Base-by-base conservation (phyloP, 2,113 vertebrate genomes). In the Neotragus moschatus region DNA sequence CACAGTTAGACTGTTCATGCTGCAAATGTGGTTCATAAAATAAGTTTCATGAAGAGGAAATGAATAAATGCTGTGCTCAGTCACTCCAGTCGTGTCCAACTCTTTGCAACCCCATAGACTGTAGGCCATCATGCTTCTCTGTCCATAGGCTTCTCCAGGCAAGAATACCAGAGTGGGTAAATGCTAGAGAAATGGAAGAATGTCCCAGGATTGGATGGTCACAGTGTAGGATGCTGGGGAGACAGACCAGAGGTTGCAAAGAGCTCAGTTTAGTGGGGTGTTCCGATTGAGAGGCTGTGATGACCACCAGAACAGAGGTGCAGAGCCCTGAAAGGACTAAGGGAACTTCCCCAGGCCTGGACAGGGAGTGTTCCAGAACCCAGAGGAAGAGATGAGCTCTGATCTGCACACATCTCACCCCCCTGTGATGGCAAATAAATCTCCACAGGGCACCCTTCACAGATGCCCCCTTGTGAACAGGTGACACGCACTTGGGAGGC, bases 181-280 rank as follows among this genome's bases (percentile, higher is more conserved):
- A 33, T 2, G 39, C 14, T 33, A 19, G 79, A 55, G 25, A 82
- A 86, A 91, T 3, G 16, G 2, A 43, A n/a, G 26, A 33, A 15
- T 1, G 1, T 2, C 33, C 25, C 2, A 0, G 17, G 43, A 26
- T 7, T 5, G 8, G 19, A 47, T 3, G 16, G 14, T 47, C 73
- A 25, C 63, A 0, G 5, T 25, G 58, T 17, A 43, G n/a, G n/a
- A 13, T 3, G 5, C 36, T 7, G 25, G 17, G 21, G 39, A n/a
- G 84, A 49, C 2, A 66, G 73, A 66, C 8, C 33, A 19, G 14
- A 7, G 0, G 17, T 23, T 11, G 25, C 51, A 73, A 80, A 25
- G 39, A 45, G 33, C 25, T 15, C 15, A 1, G 8, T 14, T 36
- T 3, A 16, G 28, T 4, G 10, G 39, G 6, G 7, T 14, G 10